Conservation (phyloP, 2,797 vertebrate genomes). For the Xyrichtys novacula region DNA sequence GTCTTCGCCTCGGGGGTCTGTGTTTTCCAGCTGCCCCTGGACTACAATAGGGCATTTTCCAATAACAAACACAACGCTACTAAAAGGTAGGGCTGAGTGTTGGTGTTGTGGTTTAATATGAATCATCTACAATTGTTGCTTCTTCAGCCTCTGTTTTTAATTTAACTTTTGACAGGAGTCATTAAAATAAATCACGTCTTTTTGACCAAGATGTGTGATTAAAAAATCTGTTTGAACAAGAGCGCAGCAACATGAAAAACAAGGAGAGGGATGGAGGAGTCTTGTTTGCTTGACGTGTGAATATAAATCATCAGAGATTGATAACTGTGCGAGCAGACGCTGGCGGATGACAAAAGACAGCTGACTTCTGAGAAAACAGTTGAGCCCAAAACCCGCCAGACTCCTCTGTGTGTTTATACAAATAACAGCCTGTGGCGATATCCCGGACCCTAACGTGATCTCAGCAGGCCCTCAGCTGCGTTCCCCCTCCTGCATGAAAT, state of each 20-base stretch:
- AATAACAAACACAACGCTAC: constrained; percentile 22
- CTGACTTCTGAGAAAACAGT: constrained; percentile 22
- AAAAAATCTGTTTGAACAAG: constrained; percentile 34
- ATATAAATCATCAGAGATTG: constrained; percentile 43
- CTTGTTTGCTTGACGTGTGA: constrained; percentile 34
- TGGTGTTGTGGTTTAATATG: constrained; percentile 30
- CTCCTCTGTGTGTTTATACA: constrained; percentile 43
- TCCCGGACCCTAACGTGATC: constrained; percentile 43
- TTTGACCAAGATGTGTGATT: constrained; percentile 31
- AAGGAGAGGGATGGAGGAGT: constrained; percentile 9
- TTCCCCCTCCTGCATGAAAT: constrained; percentile 59
- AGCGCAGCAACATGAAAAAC: constrained; percentile 13
- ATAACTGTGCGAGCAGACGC: constrained; percentile 21
- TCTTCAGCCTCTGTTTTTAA: constrained; percentile 13
- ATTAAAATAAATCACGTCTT: constrained; percentile 14
- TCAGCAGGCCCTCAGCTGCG: constrained; percentile 40
- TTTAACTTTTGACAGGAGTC: constrained; percentile 26
- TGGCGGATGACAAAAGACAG: constrained; percentile 31
- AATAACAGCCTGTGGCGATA: constrained; percentile 51
- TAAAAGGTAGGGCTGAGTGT: constrained; percentile 4
- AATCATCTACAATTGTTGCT: constrained; percentile 26
- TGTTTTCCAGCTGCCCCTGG: constrained; percentile 57
- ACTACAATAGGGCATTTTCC: constrained; percentile 48
- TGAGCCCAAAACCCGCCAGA: constrained; percentile 10
- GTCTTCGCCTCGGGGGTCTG: constrained; percentile 60